Percentiles rank a stretch among this genome's conserved stretches.
These are phyloP conservation scores for Dicerorhinus sumatrensis DNA, from an alignment of 2,113 vertebrate species.

Conservation along the genomic window DNA sequence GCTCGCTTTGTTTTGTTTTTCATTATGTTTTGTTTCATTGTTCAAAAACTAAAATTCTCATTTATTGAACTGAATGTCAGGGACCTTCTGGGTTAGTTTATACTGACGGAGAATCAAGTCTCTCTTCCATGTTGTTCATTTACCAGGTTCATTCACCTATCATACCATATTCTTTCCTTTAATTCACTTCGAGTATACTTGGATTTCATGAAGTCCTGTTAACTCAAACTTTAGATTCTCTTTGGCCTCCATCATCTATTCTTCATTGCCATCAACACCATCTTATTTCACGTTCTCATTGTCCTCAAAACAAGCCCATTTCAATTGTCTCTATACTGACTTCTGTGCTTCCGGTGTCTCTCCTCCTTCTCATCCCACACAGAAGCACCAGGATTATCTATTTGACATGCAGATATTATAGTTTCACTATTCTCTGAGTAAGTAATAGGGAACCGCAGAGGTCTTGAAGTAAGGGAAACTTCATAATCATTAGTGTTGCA, in stretches of 20 bases:
- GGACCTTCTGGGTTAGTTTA: too few relatives aligned
- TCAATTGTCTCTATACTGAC: neutral
- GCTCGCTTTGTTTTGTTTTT: neutral
- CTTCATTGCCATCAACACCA: neutral
- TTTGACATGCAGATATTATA: neutral
- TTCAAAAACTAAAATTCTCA: neutral
- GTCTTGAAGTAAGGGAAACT: conserved; percentile 27
- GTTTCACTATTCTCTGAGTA: conserved; percentile 1
- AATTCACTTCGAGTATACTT: neutral
- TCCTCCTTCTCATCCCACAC: neutral
- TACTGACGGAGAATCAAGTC: neutral
- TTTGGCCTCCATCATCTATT: neutral
- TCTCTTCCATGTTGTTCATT: neutral
- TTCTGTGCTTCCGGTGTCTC: neutral
- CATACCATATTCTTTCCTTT: neutral
- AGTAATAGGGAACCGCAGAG: neutral
- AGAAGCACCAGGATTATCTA: neutral
- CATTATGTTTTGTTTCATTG: neutral
- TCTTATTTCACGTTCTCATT: neutral
- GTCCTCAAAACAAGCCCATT: neutral
- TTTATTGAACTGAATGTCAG: neutral
- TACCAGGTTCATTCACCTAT: neutral
- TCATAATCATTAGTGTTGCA: neutral
- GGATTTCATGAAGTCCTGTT: neutral
- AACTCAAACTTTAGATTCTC: neutral